phyloP scores from a whole-genome alignment of 2,113 vertebrate genomes.

The Burhinus oedicnemus region DNA sequence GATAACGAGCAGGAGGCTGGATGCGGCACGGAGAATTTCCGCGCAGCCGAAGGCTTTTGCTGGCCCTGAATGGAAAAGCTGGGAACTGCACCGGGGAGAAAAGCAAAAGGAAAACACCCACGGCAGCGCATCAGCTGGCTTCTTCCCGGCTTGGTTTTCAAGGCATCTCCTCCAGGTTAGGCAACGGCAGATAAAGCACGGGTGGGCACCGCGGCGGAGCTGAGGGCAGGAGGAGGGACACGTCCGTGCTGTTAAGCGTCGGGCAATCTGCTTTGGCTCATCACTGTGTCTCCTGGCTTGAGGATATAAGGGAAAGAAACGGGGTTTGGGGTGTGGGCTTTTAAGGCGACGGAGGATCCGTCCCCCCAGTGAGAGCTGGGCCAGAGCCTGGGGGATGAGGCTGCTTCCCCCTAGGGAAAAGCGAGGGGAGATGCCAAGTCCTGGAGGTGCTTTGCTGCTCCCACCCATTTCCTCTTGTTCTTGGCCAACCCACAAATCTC shows the following conservation, averaged over 20 bases:
- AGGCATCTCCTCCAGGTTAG: too few relatives aligned
- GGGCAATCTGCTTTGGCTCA: neutral
- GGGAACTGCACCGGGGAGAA: neutral
- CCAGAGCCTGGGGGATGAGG: neutral
- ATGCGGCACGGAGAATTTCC: rapidly evolving
- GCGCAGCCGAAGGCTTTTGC: neutral
- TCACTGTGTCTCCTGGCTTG: rapidly evolving
- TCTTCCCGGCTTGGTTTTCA: rapidly evolving
- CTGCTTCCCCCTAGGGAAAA: neutral
- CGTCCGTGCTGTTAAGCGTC: rapidly evolving
- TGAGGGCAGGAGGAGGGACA: neutral
- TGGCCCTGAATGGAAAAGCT: slow-evolving; percentile 17
- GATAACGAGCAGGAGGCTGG: rapidly evolving
- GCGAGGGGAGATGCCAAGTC: neutral
- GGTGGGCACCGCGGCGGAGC: rapidly evolving
- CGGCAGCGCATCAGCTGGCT: rapidly evolving
- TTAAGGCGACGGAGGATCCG: neutral
- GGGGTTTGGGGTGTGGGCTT: neutral
- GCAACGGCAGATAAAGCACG: rapidly evolving
- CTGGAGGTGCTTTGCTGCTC: neutral
- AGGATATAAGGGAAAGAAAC: rapidly evolving
- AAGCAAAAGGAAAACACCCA: neutral
- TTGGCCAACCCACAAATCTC: neutral
- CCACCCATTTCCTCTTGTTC: neutral
- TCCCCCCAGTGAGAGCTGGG: neutral